phyloP scores from a whole-genome alignment of 2,113 vertebrate species.

The Cyanistes caeruleus region DNA sequence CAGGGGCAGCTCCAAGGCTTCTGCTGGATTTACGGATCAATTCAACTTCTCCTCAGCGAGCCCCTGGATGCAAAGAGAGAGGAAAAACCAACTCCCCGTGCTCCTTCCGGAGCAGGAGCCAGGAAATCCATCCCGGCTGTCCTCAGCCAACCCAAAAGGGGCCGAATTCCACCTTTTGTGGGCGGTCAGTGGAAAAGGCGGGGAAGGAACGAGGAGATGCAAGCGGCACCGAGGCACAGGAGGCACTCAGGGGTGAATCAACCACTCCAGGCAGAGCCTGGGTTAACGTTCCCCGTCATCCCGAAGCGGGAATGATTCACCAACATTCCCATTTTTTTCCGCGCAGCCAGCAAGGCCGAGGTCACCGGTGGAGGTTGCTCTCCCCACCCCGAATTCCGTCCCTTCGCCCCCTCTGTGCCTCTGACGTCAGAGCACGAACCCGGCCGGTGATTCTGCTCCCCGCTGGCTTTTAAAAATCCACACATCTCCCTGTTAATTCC shows the following conservation, averaged over 20 bases:
- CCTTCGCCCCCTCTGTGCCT: fast-evolving
- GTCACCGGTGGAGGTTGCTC: background rate
- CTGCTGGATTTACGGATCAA: background rate
- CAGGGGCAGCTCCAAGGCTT: background rate
- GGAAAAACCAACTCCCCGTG: too few relatives aligned
- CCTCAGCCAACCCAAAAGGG: background rate
- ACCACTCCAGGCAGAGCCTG: background rate
- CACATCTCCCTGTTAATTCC: background rate
- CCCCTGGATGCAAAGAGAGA: background rate
- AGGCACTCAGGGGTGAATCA: background rate
- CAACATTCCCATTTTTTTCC: background rate
- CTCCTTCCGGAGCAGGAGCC: background rate
- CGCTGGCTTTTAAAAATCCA: fast-evolving
- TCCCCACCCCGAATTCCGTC: fast-evolving
- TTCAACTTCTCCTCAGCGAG: fast-evolving
- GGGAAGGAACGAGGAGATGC: background rate
- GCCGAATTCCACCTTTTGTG: background rate
- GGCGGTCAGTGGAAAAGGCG: background rate
- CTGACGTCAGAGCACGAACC: background rate
- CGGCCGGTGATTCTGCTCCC: fast-evolving
- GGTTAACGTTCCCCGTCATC: background rate
- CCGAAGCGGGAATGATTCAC: background rate
- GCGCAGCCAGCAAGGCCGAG: background rate
- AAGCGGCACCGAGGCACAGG: background rate
- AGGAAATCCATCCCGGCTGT: background rate